Base-by-base conservation (phyloP, 2,113 vertebrate genomes). In the Hemichromis elongatus region DNA sequence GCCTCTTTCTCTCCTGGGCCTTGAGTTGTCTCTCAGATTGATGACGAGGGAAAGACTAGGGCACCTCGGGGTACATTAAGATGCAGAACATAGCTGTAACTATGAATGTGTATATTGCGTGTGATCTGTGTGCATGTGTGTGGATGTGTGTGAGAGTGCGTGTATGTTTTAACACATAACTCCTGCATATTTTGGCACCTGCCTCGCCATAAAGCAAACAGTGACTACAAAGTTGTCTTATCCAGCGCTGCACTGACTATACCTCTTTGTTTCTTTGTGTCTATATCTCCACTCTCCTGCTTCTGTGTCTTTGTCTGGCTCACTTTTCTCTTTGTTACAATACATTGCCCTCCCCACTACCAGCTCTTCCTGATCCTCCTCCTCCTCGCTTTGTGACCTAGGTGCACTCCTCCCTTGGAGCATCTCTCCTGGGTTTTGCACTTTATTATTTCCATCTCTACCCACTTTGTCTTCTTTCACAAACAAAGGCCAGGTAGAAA, bases 261-360 rank as follows among this genome's bases (percentile, higher is more conserved):
- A 56, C 40, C 85, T 90, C 92, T 95, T 93, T 94, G 91, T 93
- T 90, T 93, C 93, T 94, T 93, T 93, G 91, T 95, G 91, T 93
- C 91, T 92, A 79, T 28, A 75, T 84, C 77, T 80, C 88, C 59
- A 1, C 80, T 82, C 83, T 73, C 82, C 2, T 40, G 86, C 81
- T 70, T 83, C 88, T 81, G 50, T 28, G 75, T 88, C 93, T 94
- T 94, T 93, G 90, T 94, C 91, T 94, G 14, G 81, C 88, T 93
- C 86, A 88, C 90, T 90, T 91, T 88, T 87, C 82, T 90, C 91
- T 91, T 91, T 92, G 90, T 90, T 94, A 54, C 66, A 85, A 18
- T 82, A 61, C 84, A 35, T 88, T 50, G 24, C 92, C 86, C 89
- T 89, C 87, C 85, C 85, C 79, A 37, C 81, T 81, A 73, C 59